Base-by-base conservation (phyloP, 2,113 vertebrate species). In the Pongo abelii region DNA sequence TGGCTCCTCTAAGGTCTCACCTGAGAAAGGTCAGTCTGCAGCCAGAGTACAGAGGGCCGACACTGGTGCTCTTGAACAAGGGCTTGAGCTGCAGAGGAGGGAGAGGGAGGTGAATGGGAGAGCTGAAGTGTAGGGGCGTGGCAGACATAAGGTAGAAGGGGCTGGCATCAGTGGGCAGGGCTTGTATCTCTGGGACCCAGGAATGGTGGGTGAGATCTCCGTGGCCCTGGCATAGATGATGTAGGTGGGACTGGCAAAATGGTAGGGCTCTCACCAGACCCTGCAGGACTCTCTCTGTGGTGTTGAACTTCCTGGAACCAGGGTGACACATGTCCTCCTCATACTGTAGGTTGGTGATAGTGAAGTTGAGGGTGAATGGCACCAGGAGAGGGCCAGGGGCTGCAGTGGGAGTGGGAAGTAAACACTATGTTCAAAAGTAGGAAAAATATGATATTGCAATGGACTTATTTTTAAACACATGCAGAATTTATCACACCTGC, bases 261-360 rank as follows among this genome's bases (percentile, higher is more conserved):
- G 57, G 57, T 23, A 23, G 20, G 30, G 35, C 43, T 98, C 98
- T 98, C 27, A 98, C 98, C 0, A 98, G 98, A 70, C 91, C 8
- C 48, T 91, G 91, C 80, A 98, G 94, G 96, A 97, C 94, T 92
- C 57, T 94, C 84, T 98, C 98, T 0, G 97, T 95, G 80, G 96
- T 87, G 35, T 89, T 97, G 97, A 98, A 98, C 83, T 88, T 98
- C 64, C 43, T 67, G 30, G 98, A 98, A n/a, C 1, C 95, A 1
- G 64, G 79, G 0, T 6, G 96, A 1, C 22, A 35, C 88, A 98
- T 27, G 61, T 96, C 97, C 40, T 95, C 46, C 50, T 95, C 96
- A 38, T 96, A 98, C 23, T 17, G 93, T n/a, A 98, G 97, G 95
- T 98, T 98, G 92, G 97, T 98, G 95, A 98, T 67, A 4, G 98